These are phyloP conservation scores for Merodon equestris DNA, from an alignment of 2,888 invertebrate species.

Conservation along the genomic window DNA sequence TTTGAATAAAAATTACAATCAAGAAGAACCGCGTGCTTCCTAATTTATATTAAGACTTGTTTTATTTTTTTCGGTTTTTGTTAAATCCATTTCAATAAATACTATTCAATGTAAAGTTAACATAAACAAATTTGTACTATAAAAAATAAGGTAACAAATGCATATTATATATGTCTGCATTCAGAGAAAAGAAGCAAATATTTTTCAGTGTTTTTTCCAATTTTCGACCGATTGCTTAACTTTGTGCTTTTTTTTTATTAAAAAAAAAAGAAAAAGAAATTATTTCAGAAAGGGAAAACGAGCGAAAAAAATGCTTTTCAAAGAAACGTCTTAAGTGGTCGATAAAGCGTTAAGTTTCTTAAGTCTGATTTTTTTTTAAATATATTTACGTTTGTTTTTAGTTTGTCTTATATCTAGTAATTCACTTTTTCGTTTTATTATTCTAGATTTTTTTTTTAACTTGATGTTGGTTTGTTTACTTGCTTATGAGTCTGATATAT, in stretches of 20 bases:
- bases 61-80: constrained; percentile 14
- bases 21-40: constrained; percentile 61
- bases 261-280: constrained; percentile 35
- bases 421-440: constrained; percentile 54
- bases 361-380: constrained; percentile 55
- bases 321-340: constrained; percentile 50
- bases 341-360: constrained; percentile 69
- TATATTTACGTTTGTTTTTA: constrained; percentile 28
- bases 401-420: constrained; percentile 55
- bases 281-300: no score
- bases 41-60: constrained; percentile 33
- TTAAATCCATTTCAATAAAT: constrained; percentile 52
- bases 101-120: constrained; percentile 48
- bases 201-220: not conserved
- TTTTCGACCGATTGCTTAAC: constrained; percentile 59
- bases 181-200: not conserved
- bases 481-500: constrained; percentile 9
- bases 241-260: constrained; percentile 7
- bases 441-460: constrained; percentile 35
- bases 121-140: constrained; percentile 64
- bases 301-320: constrained; percentile 16
- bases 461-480: constrained; percentile 36
- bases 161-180: constrained; percentile 3
- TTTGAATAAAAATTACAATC: constrained; percentile 43
- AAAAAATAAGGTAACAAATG: constrained; percentile 41